Conservation (phyloP, 2,113 vertebrate species). For the Chaenocephalus aceratus region DNA sequence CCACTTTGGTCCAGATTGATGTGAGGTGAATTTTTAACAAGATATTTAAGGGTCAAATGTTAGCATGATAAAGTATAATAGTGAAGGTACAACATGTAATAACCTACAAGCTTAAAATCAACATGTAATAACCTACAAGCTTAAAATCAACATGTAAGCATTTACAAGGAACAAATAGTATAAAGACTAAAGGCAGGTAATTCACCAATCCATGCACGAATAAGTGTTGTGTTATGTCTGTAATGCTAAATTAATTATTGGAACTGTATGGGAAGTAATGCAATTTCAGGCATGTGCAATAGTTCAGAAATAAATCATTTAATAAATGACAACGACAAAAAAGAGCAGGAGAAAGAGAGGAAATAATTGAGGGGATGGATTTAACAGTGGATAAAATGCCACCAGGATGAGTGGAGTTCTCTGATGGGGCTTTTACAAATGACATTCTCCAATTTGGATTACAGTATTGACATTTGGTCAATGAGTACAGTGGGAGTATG, state of each 20-base stretch:
- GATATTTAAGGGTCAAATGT: not conserved
- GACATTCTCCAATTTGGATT: slow-evolving; percentile 11
- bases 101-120: not conserved
- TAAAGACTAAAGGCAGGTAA: too few relatives aligned
- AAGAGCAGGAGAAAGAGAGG: not conserved
- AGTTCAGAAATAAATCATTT: not conserved
- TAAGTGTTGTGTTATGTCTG: too few relatives aligned
- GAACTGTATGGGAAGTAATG: not conserved
- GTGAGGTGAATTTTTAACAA: not conserved
- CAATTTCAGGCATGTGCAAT: not conserved
- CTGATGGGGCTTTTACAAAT: slow-evolving; percentile 3
- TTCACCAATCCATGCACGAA: too few relatives aligned
- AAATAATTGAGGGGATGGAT: not conserved
- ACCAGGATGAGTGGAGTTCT: slow-evolving; percentile 4
- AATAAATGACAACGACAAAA: not conserved
- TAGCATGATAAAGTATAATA: not conserved
- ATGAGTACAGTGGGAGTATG: not conserved
- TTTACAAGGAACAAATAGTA: too few relatives aligned
- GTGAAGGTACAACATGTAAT: too few relatives aligned
- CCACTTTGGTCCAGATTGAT: not conserved
- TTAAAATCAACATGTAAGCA: not conserved
- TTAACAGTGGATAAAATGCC: slow-evolving; percentile 8
- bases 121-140: not conserved
- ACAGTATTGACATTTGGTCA: slow-evolving; percentile 21
- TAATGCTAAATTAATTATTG: too few relatives aligned